These are phyloP conservation scores for Lasiommata megera DNA, from an alignment of 2,888 invertebrate species.

Conservation along the genomic window DNA sequence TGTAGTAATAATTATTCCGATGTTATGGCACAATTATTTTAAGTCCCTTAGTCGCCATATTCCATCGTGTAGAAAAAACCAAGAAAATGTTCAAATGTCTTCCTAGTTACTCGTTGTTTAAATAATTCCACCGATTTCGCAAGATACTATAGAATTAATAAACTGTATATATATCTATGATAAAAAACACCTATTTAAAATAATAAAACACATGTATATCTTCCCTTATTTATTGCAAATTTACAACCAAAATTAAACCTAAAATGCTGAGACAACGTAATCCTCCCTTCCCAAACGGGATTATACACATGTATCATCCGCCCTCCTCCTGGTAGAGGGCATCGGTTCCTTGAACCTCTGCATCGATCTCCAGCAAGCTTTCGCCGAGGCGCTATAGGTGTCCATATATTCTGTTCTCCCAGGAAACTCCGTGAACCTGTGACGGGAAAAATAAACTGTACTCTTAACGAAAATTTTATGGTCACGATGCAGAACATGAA, in stretches of 20 bases:
- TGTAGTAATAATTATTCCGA: too few relatives aligned
- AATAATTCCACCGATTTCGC: too few relatives aligned
- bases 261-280: background rate
- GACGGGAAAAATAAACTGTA: background rate
- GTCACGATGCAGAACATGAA: too few relatives aligned
- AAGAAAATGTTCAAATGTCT: too few relatives aligned
- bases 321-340: constrained; percentile 81
- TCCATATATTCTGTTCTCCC: constrained; percentile 84
- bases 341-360: constrained; percentile 83
- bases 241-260: background rate
- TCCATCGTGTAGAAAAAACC: too few relatives aligned
- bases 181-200: too few relatives aligned
- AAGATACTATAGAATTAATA: too few relatives aligned
- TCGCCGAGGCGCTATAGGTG: constrained; percentile 81
- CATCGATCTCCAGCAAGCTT: constrained; percentile 81
- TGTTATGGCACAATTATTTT: too few relatives aligned
- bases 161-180: too few relatives aligned
- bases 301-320: constrained; percentile 78
- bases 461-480: too few relatives aligned
- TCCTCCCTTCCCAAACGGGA: background rate
- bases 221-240: constrained; percentile 35
- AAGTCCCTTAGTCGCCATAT: too few relatives aligned
- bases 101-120: too few relatives aligned
- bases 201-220: constrained; percentile 20
- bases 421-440: constrained; percentile 75